These are phyloP conservation scores for Danio kyathit DNA, from an alignment of 2,797 vertebrate species.

Conservation along the genomic window DNA sequence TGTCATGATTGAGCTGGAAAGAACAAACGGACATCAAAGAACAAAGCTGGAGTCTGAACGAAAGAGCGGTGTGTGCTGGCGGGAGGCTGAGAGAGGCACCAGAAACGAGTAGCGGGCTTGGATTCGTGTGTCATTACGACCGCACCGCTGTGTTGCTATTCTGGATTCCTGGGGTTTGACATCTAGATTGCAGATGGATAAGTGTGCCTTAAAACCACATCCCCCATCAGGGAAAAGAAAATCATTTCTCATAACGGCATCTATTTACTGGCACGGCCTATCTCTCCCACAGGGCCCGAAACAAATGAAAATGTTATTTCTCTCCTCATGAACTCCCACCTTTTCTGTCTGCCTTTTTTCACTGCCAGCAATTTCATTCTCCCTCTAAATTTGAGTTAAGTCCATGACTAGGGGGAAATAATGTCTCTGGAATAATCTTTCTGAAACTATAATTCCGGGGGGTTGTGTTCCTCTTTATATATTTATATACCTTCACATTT, in stretches of 20 bases:
- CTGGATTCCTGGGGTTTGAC: slow-evolving; percentile 94
- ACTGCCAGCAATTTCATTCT: slow-evolving; percentile 98
- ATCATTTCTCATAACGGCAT: slow-evolving; percentile 98
- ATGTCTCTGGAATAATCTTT: slow-evolving; percentile 97
- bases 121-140: slow-evolving; percentile 88
- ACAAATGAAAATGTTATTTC: slow-evolving; percentile 99
- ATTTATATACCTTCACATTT: slow-evolving; percentile 62
- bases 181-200: slow-evolving; percentile 99
- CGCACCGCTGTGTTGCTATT: slow-evolving; percentile 90
- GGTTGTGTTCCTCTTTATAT: slow-evolving; percentile 72
- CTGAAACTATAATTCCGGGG: slow-evolving; percentile 92
- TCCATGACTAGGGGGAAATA: slow-evolving; percentile 98
- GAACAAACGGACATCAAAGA: slow-evolving; percentile 60
- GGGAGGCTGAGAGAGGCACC: slow-evolving; percentile 75
- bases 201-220: slow-evolving; percentile 99
- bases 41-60: slow-evolving; percentile 54
- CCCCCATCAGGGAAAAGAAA: slow-evolving; percentile 85
- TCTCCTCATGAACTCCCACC: slow-evolving; percentile 99
- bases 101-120: slow-evolving; percentile 71
- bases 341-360: slow-evolving; percentile 94
- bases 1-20: slow-evolving; percentile 57
- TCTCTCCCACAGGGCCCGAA: slow-evolving; percentile 94
- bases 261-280: slow-evolving; percentile 98
- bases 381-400: slow-evolving; percentile 99
- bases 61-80: slow-evolving; percentile 62